phyloP scores from a whole-genome alignment of 2,113 vertebrate species.

The Phalacrocorax carbo region DNA sequence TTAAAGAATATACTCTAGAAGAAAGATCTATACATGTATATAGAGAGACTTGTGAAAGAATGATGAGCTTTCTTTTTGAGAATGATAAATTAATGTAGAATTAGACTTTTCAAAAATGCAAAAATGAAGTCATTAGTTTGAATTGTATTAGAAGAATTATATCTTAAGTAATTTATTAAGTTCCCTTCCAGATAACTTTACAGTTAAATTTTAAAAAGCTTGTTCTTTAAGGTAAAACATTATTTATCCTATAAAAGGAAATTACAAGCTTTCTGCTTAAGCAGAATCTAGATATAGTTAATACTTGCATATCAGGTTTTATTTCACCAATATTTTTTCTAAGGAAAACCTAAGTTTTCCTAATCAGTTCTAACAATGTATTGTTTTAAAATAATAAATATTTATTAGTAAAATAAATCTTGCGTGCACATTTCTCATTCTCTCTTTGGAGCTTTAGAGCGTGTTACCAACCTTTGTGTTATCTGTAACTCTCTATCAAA shows the following conservation, averaged over 20 bases:
- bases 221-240: not conserved
- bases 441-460: not conserved
- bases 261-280: not conserved
- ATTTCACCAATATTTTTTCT: not conserved
- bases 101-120: not conserved
- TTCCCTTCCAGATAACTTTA: not conserved
- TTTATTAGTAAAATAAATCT: not conserved
- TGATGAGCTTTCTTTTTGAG: not conserved
- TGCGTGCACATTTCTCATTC: not conserved
- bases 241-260: not conserved
- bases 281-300: not conserved
- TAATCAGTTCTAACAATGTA: not conserved
- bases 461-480: constrained; percentile 11
- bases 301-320: not conserved
- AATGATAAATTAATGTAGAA: not conserved
- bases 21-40: not conserved
- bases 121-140: not conserved
- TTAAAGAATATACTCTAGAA: not conserved
- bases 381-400: not conserved
- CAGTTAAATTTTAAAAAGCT: not conserved
- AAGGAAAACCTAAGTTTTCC: not conserved
- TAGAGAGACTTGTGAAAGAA: not conserved
- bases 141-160: not conserved
- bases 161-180: not conserved
- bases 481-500: constrained; percentile 11